phyloP scores from a whole-genome alignment of 2,888 invertebrate species.

The Meteorus colon region DNA sequence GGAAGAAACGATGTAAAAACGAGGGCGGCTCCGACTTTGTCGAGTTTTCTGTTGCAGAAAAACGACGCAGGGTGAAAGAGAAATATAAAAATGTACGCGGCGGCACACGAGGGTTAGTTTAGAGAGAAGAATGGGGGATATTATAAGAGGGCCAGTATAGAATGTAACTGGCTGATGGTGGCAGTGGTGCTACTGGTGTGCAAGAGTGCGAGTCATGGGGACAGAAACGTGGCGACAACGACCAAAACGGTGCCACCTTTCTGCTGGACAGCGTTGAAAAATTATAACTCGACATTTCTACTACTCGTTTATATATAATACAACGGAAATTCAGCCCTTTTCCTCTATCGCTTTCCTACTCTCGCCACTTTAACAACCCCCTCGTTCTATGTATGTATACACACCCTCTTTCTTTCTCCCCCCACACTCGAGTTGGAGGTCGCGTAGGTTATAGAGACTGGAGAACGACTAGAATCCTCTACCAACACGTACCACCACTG shows the following conservation, averaged over 20 bases:
- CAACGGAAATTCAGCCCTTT: constrained; percentile 33
- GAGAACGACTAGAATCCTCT: no score
- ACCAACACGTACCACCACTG: constrained; percentile 16
- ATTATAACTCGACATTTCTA: constrained; percentile 57
- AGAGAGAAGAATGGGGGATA: not conserved
- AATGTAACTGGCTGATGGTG: not conserved
- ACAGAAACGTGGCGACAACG: constrained; percentile 36
- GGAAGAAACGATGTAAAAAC: constrained; percentile 21
- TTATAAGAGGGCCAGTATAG: constrained; percentile 1
- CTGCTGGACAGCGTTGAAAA: constrained; percentile 43
- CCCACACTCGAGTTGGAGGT: not conserved
- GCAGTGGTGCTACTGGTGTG: not conserved
- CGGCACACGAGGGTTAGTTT: constrained; percentile 8
- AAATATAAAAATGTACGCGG: not conserved
- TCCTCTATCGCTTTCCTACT: constrained; percentile 2
- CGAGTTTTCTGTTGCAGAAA: constrained; percentile 26
- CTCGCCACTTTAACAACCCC: constrained; percentile 1
- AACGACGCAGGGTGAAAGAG: not conserved
- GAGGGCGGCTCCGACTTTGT: constrained; percentile 21
- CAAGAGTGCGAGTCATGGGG: not conserved
- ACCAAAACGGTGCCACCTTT: not conserved
- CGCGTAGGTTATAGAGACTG: no score
- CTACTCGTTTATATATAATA: constrained; percentile 47
- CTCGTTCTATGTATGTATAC: not conserved
- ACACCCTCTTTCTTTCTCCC: not conserved